phyloP scores from a whole-genome alignment of 2,797 vertebrate genomes.

The Harpagifer antarcticus region DNA sequence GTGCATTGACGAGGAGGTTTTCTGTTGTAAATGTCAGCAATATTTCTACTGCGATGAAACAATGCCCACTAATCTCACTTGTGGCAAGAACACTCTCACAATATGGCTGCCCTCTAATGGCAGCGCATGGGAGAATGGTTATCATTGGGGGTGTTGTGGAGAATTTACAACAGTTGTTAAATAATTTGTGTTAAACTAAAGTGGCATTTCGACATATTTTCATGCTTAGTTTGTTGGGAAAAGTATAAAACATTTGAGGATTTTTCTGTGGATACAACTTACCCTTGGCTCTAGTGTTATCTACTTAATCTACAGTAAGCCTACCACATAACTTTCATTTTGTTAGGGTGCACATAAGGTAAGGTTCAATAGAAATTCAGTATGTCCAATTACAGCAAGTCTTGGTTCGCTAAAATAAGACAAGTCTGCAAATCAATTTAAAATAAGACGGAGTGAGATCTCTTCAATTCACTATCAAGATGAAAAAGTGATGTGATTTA shows the following conservation, averaged over 20 bases:
- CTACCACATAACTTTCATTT: neutral
- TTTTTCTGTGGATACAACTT: neutral
- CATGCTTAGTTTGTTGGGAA: neutral
- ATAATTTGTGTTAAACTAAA: neutral
- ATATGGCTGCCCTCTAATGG: neutral
- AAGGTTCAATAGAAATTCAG: constrained; percentile 25
- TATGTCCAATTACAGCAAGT: constrained; percentile 20
- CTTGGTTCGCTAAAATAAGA: constrained; percentile 17
- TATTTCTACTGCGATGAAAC: constrained; percentile 23
- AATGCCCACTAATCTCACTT: constrained; percentile 7
- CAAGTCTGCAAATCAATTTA: constrained; percentile 28
- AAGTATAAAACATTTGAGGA: neutral
- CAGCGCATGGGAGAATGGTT: neutral
- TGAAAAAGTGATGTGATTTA: constrained; percentile 63
- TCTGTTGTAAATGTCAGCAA: constrained; percentile 32
- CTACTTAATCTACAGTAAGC: neutral
- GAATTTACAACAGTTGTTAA: too few species aligned
- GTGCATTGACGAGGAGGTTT: neutral
- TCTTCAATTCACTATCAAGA: constrained; percentile 43
- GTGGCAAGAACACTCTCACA: neutral
- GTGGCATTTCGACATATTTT: neutral
- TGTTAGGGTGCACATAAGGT: neutral
- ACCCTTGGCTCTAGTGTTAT: neutral
- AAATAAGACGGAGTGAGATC: constrained; percentile 27
- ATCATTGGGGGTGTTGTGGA: too few species aligned